Base-by-base conservation (phyloP, 2,888 invertebrate genomes). In the Platycnemis pennipes region DNA sequence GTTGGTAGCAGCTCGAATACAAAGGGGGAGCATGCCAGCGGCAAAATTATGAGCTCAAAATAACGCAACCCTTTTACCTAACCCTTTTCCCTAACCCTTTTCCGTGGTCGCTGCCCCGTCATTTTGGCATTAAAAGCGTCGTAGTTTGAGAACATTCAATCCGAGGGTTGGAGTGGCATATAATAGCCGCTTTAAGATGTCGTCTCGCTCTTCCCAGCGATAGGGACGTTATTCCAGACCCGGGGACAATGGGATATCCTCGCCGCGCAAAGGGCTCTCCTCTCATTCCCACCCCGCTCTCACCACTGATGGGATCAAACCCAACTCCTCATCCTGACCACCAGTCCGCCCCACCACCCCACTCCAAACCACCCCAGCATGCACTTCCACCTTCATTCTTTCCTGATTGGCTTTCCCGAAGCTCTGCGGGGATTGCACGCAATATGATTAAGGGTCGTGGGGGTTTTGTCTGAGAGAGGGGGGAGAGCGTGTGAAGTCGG, bases 391-490 rank as follows among this genome's bases (percentile, higher is more conserved):
- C 91, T 91, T 91, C 91, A 91, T 91, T 91, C 91, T 91, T 91
- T 91, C 91, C 91, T 91, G 91, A 91, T 91, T 91, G 91, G 91
- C 91, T 91, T 91, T 91, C 2, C 63, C 87, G 46, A 45, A 87
- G 87, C 87, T n/a, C n/a, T 63, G 63, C 49, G 91, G 91, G 89
- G 63, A 91, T 91, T 91, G 91, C 91, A 91, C 91, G 91, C 91
- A 63, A 91, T 91, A 91, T 91, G 63, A 91, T 91, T 91, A 91
- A 91, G 91, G 91, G 44, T 8, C 63, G 8, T 2, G 19, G 63
- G 26, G 26, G 49, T 11, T 49, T 7, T 7, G 49, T 49, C 26
- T 26, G n/a, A 26, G 63, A 19, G 53, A 26, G 26, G 63, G 22
- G 63, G 63, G 22, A n/a, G 26, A 63, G 63, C 8, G 69, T 77